Percentiles rank a stretch among this genome's conserved stretches.
Conservation (phyloP, 2,113 vertebrate genomes). For the Craseonycteris thonglongyai region DNA sequence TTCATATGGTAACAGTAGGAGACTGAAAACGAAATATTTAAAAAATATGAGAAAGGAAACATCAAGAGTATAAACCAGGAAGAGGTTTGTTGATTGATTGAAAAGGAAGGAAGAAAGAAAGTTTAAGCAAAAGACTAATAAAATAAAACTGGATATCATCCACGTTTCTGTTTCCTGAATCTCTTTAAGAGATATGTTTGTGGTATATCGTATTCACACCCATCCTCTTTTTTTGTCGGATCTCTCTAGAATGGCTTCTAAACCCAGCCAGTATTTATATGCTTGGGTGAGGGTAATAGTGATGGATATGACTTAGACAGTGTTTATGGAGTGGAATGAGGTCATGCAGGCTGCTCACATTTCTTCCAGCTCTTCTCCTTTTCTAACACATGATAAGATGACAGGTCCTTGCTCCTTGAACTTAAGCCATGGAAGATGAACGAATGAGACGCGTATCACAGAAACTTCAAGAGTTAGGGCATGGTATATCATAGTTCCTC, state of each 20-base stretch:
- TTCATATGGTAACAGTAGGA: conserved; percentile 30
- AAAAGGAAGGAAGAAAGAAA: conserved; percentile 30
- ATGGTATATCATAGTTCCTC: accelerated
- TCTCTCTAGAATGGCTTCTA: not conserved
- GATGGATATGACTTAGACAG: not conserved
- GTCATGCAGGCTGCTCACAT: not conserved
- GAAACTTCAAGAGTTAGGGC: not conserved
- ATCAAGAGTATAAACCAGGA: conserved; percentile 13
- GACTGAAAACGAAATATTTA: conserved; percentile 52
- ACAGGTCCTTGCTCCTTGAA: not conserved
- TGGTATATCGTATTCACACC: not conserved
- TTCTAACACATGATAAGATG: not conserved
- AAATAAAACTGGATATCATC: not conserved
- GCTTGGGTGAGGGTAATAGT: not conserved
- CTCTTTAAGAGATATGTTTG: not conserved
- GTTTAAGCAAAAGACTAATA: conserved; percentile 25
- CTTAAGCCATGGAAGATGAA: not conserved
- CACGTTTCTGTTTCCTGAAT: not conserved
- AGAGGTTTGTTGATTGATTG: conserved; percentile 47
- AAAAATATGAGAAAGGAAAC: conserved; percentile 51
- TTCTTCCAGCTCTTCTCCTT: not conserved
- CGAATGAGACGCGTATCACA: not conserved
- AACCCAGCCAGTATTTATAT: not conserved
- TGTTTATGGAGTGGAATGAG: not conserved
- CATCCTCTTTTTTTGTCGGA: not conserved